Conservation (phyloP, 2,888 invertebrate genomes). For the Aspidiotus rigidus region DNA sequence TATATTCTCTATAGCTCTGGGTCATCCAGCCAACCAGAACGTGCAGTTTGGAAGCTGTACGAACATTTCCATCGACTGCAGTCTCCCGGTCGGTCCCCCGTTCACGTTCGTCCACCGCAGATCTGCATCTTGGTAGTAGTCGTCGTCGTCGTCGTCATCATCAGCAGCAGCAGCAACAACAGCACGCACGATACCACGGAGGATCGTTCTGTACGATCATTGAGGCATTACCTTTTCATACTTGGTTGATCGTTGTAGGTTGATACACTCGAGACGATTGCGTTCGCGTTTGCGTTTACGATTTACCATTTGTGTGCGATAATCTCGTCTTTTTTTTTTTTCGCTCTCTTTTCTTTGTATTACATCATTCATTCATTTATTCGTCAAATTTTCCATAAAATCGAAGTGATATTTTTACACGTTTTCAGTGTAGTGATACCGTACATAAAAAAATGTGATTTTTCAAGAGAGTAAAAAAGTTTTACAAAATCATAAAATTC, state of each 20-base stretch:
- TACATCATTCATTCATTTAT: no score
- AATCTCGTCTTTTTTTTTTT: not conserved
- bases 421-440: no score
- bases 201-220: conserved; percentile 1
- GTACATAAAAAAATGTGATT: no score
- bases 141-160: not conserved
- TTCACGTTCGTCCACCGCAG: not conserved
- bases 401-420: no score
- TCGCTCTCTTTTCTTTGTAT: not conserved
- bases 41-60: conserved; percentile 2
- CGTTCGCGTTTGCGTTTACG: no score
- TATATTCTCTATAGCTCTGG: not conserved
- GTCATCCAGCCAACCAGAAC: conserved; percentile 19
- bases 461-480: no score
- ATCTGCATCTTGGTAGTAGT: not conserved
- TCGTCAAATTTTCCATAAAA: no score
- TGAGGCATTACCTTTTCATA: not conserved
- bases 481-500: no score
- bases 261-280: not conserved
- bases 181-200: not conserved
- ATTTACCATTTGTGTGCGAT: not conserved
- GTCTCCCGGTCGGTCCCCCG: not conserved
- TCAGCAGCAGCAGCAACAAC: no score
- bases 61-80: no score
- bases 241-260: not conserved